Evolutionary conservation across 2,888 invertebrate species (phyloP).

Genomic region (Magallana nippona): DNA sequence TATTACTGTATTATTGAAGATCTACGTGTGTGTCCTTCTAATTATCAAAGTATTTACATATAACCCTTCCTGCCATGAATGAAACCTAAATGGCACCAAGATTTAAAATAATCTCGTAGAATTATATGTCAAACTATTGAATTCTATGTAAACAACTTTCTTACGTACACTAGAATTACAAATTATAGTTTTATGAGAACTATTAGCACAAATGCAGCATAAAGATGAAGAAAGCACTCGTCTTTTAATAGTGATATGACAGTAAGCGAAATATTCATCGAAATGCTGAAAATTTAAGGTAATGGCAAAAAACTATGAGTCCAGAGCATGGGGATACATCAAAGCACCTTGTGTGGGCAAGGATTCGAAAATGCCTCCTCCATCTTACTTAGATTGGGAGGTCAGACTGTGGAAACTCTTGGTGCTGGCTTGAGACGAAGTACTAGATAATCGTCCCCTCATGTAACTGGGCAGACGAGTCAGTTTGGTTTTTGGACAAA

Average conservation of each 20-base stretch:
- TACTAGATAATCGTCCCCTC: slow-evolving; percentile 65
- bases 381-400: slow-evolving; percentile 36
- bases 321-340: not conserved
- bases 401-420: slow-evolving; percentile 41
- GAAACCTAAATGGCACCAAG: too few relatives aligned
- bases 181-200: not conserved
- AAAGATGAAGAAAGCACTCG: not conserved
- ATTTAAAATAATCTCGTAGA: too few relatives aligned
- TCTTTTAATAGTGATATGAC: slow-evolving; percentile 11
- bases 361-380: not conserved
- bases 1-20: too few relatives aligned
- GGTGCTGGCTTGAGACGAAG: slow-evolving; percentile 60
- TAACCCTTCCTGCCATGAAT: too few relatives aligned
- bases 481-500: slow-evolving; percentile 76
- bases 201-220: not conserved
- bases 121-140: too few relatives aligned
- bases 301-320: not conserved
- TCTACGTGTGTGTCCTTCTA: too few relatives aligned
- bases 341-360: not conserved
- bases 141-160: too few relatives aligned
- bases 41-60: too few relatives aligned
- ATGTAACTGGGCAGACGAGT: slow-evolving; percentile 76
- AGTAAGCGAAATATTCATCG: not conserved
- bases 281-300: slow-evolving; percentile 22
- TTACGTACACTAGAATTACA: too few relatives aligned